These are phyloP conservation scores for Trogon surrucura DNA, from an alignment of 2,113 vertebrate genomes.

Conservation along the genomic window DNA sequence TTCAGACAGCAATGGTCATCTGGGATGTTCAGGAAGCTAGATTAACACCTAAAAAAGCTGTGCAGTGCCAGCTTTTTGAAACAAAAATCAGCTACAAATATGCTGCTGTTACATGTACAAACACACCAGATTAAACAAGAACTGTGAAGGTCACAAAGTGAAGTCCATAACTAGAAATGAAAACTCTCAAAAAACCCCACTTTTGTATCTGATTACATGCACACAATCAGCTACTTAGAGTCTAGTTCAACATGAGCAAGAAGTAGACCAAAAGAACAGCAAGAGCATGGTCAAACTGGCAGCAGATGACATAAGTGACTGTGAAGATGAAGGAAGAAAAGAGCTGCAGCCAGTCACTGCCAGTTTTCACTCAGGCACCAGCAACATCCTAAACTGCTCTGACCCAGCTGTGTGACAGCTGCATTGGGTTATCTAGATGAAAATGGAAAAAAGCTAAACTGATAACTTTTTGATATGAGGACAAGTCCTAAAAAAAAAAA, in stretches of 20 bases:
- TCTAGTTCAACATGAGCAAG: neutral
- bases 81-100: neutral
- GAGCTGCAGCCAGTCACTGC: neutral
- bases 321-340: neutral
- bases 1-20: neutral
- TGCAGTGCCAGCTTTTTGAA: neutral
- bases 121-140: neutral
- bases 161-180: neutral
- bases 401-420: neutral
- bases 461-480: rapidly evolving
- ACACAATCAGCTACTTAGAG: neutral
- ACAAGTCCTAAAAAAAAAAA: neutral
- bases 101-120: neutral
- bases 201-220: neutral
- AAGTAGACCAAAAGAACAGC: neutral
- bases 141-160: neutral
- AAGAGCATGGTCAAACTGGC: neutral
- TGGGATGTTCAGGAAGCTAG: neutral
- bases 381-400: neutral
- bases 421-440: neutral
- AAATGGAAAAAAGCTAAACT: neutral
- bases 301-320: neutral
- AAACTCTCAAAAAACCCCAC: neutral
- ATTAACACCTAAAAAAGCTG: neutral
- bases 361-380: neutral